Evolutionary conservation across 2,113 vertebrate species (phyloP), one percentile per base, ranked within the genome.

Genomic region (Amphiprion ocellaris): DNA sequence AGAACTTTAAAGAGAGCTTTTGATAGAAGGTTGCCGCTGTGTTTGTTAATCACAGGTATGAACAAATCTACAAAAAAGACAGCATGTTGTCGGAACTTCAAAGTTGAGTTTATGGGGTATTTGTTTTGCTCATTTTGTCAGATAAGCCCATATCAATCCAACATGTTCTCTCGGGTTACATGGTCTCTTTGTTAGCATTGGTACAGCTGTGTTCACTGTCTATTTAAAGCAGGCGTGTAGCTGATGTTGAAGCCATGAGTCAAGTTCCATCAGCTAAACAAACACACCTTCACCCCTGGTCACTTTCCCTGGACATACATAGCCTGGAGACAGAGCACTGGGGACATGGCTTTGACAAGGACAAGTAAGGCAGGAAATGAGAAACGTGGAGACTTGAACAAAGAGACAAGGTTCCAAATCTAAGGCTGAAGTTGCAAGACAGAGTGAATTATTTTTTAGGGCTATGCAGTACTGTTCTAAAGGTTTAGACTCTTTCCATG

Each of bases 191-290:
- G 23, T 19, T 15, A 46, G 55, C 50, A 23, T 11, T 30, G 30
- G 52, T 26, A 33, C 53, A 39, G 19, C 39, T 56, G 26, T 44
- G 4, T 21, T 65, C 54, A 11, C 37, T n/a, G 26, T 41, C 72
- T 30, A 37, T 67, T 79, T 60, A 55, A 71, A n/a, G 74, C 26
- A 59, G 70, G 61, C 14, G 16, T 44, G 50, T 6, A 30, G 67
- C n/a, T 44, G 28, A 56, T 47, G 55, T 59, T 10, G 17, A 50
- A 37, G 47, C 21, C 10, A n/a, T 28, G 11, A 21, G 50, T 74
- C 10, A 28, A 46, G 61, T 76, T 69, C 50, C 66, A 71, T 28
- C 60, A 81, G 81, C 82, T 79, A 74, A 79, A 78, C 33, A 85
- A 89, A 79, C 81, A 69, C 85, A 74, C 62, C 77, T 80, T 54